Conservation (phyloP, 92 coral and sea anemone species). For the Phymanthus crucifer region DNA sequence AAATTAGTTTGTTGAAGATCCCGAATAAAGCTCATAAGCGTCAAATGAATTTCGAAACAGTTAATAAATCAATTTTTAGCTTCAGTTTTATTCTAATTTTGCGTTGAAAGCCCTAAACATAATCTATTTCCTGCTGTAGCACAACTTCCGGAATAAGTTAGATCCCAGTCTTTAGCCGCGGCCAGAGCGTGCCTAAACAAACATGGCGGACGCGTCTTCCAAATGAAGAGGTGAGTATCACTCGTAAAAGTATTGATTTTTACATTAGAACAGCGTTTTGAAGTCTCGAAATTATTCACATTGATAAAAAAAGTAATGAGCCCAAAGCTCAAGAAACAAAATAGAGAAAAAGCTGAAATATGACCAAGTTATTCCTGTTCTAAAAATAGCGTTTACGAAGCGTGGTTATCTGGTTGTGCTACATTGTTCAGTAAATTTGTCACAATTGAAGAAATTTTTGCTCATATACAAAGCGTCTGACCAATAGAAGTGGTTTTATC, state of each 20-base stretch:
- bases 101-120: background rate
- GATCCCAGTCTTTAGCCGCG: background rate
- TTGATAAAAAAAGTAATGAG: background rate
- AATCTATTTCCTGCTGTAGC: background rate
- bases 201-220: slow-evolving; percentile 2
- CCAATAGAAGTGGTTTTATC: background rate
- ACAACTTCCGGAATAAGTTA: background rate
- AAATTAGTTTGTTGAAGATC: too few species aligned
- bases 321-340: background rate
- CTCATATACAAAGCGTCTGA: background rate
- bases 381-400: background rate
- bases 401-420: background rate
- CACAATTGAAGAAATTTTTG: background rate
- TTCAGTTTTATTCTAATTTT: background rate
- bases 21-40: too few species aligned
- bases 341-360: background rate
- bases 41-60: too few species aligned
- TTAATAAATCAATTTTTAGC: background rate
- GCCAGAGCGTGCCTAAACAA: slow-evolving; percentile 1
- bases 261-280: background rate
- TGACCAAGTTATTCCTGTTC: background rate
- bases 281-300: background rate
- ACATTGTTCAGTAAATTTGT: background rate
- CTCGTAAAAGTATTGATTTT: background rate
- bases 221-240: background rate